Evolutionary conservation across 2,113 vertebrate species (phyloP), one percentile per base, ranked within the genome.

Genomic region (Stegastes partitus): DNA sequence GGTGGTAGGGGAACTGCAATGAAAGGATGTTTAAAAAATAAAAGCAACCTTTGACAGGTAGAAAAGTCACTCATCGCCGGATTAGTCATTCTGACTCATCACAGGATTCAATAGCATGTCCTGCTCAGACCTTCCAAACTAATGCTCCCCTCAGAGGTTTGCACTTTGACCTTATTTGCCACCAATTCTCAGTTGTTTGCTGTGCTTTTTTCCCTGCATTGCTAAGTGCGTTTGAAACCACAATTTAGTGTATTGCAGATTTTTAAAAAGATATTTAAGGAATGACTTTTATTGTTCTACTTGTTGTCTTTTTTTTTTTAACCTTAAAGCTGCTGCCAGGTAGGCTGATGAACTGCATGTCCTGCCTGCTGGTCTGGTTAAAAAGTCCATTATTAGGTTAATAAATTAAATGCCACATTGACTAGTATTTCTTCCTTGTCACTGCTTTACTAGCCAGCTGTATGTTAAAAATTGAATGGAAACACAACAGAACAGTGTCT

Each of bases 41-140:
- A 5, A 25, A 37, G 14, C 4, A 0, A 42, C 7, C 18, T 14
- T 16, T 62, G 28, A 64, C 37, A 18, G 7, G 10, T 15, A 42
- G 31, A 19, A 16, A 7, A 0, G 31, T 76, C 49, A 54, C 12
- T 31, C 9, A 2, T 21, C 18, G n/a, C 19, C 22, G 47, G 49
- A 81, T 79, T 77, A 65, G 66, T 90, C 83, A 84, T 66, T 42
- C 47, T 68, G 18, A 47, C 21, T 74, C 53, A 19, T 45, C 58
- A 65, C 49, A 61, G 39, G 78, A 68, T 66, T 66, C 59, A 65
- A 14, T 18, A 21, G n/a, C 21, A 5, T 25, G 49, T 19, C 26
- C 47, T 57, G 26, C 58, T 66, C 31, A 49, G 26, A 64, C 63
- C 51, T 61, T 11, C 61, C 1, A 63, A 39, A 23, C 23, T 42